phyloP scores from a whole-genome alignment of 1,140 invertebrate species.

The Drosophila grimshawi region DNA sequence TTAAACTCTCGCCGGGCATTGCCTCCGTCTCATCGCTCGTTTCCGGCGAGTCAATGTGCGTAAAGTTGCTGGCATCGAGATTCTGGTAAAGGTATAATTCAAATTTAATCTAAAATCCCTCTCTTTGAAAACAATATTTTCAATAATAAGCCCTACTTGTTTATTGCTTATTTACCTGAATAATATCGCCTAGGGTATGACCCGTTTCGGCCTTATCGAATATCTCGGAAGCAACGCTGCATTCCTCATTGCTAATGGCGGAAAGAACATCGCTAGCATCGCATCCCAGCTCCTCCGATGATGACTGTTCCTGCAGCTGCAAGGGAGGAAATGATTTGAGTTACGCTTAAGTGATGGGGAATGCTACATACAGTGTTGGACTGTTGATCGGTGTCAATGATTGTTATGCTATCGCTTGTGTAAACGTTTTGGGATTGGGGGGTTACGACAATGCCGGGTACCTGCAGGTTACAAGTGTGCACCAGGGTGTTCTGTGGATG shows the following conservation, averaged over 20 bases:
- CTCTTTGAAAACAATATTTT: too few species aligned
- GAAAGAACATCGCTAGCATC: constrained; percentile 86
- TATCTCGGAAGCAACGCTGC: constrained; percentile 88
- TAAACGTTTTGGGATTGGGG: constrained; percentile 82
- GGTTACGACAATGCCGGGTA: constrained; percentile 76
- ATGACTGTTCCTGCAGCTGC: constrained; percentile 71
- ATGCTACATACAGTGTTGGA: constrained; percentile 72
- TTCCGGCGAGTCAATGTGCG: constrained; percentile 93
- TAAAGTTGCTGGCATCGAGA: constrained; percentile 86
- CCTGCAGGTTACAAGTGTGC: constrained; percentile 79
- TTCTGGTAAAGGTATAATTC: constrained; percentile 43
- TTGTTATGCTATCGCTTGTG: constrained; percentile 85
- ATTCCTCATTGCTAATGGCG: constrained; percentile 89
- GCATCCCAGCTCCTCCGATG: constrained; percentile 68
- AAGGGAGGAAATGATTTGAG: background rate
- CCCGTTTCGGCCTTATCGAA: constrained; percentile 84
- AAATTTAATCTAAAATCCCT: background rate
- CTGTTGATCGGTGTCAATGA: constrained; percentile 86
- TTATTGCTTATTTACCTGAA: constrained; percentile 65
- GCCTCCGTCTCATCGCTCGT: constrained; percentile 90
- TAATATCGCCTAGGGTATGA: constrained; percentile 74
- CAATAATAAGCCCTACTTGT: background rate
- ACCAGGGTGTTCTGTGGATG: constrained; percentile 45
- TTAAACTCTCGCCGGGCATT: constrained; percentile 89
- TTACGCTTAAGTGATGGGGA: background rate